Percentiles rank a stretch among this genome's conserved stretches.
These are phyloP conservation scores for Ophioderma brevispina DNA, from an alignment of 35 echinoderm and acorn worm species.

Conservation along the genomic window DNA sequence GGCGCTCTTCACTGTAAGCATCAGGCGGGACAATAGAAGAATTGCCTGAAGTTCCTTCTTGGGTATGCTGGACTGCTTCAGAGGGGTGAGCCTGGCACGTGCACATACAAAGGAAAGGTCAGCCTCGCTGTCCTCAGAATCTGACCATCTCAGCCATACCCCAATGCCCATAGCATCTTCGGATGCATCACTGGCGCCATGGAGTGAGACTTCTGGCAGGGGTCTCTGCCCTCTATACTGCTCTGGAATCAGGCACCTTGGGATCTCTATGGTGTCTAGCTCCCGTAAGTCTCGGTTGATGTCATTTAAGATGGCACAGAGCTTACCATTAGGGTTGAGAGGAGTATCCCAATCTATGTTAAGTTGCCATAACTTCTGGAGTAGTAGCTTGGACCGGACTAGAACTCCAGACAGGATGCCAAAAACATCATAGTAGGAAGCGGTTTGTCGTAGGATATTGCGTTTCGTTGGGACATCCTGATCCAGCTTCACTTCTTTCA, in stretches of 20 bases:
- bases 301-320: too few relatives aligned
- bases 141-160: conserved; percentile 75
- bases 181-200: conserved; percentile 74
- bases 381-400: conserved; percentile 47
- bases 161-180: conserved; percentile 82
- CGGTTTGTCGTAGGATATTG: conserved; percentile 55
- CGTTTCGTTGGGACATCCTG: conserved; percentile 58
- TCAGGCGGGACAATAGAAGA: conserved; percentile 57
- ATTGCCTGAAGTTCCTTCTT: conserved; percentile 67
- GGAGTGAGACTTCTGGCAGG: conserved; percentile 65
- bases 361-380: conserved; percentile 73
- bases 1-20: conserved; percentile 60
- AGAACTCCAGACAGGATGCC: conserved; percentile 31
- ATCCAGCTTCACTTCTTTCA: conserved; percentile 10
- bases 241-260: conserved; percentile 74
- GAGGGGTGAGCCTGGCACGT: conserved; percentile 58
- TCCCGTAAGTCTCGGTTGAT: conserved; percentile 43
- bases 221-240: conserved; percentile 50
- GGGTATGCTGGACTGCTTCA: conserved; percentile 78
- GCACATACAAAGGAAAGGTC: conserved; percentile 68
- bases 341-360: conserved; percentile 68
- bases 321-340: conserved; percentile 25
- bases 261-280: conserved; percentile 42
- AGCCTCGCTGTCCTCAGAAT: conserved; percentile 10
- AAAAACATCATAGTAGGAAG: conserved; percentile 83